Base-by-base conservation (phyloP, 2,113 vertebrate species). In the Jacana jacana region DNA sequence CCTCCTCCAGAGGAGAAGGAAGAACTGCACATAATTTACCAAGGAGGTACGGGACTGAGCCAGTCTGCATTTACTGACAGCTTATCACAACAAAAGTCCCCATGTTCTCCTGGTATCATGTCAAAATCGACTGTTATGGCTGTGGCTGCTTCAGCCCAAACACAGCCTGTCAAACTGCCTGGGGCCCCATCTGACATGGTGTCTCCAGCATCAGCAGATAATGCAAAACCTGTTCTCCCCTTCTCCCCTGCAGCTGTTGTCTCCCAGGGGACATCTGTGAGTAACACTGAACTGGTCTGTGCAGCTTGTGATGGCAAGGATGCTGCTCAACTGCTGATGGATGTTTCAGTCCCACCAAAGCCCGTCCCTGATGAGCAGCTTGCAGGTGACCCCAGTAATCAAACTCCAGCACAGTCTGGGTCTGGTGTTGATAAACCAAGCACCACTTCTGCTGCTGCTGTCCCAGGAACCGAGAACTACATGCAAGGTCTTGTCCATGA, bases 1-100 rank as follows among this genome's bases (percentile, higher is more conserved):
- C 63, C 68, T 51, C 84, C 89, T 48, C 33, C 91, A 3, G 84
- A 96, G 90, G 73, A 49, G 42, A 91, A 91, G 18, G 98, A 98
- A 33, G 98, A 98, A 82, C 95, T 99, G 81, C 94, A 98, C 37
- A 57, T 98, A 11, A 89, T 99, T 66, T 98, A 98, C 80, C 97
- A 88, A 15, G 91, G 95, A 55, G 25, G 31, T 9, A n/a, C 30
- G 31, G 87, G 48, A 12, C 33, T 92, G 60, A 92, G 83, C 77
- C 97, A 93, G 2, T 30, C 94, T 66, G 91, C 96, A 28, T 76
- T 96, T 55, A 82, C 57, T 22, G 81, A 85, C 18, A 42, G 52
- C 60, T 51, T 51, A 17, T 83, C 52, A 23, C 80, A 91, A 6
- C 69, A 63, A 11, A 93, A 92, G 39, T 27, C 54, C 3, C 48